These are phyloP conservation scores for Herpailurus yagouaroundi DNA, from an alignment of 2,113 vertebrate genomes.

Conservation along the genomic window DNA sequence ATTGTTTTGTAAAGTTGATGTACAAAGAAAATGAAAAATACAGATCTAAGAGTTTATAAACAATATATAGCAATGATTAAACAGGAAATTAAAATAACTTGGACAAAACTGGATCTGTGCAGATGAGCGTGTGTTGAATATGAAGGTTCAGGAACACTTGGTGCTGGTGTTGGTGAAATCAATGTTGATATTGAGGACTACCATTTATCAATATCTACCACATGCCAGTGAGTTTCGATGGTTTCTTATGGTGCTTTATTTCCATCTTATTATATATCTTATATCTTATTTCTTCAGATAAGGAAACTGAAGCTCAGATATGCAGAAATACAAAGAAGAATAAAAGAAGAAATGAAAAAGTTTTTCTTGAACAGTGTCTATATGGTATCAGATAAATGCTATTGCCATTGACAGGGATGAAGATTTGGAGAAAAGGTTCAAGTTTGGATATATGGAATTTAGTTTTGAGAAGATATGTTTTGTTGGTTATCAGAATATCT, in stretches of 20 bases:
- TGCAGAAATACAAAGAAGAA: background rate
- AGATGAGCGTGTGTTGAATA: background rate
- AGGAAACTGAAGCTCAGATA: background rate
- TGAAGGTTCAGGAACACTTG: background rate
- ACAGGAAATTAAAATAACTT: background rate
- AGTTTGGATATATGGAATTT: slow-evolving; percentile 43
- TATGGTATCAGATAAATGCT: background rate
- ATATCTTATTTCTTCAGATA: background rate
- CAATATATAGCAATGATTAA: background rate
- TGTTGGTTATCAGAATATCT: slow-evolving; percentile 66
- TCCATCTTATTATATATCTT: background rate
- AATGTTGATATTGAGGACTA: background rate
- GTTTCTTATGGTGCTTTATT: background rate
- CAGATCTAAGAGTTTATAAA: background rate
- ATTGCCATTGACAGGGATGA: background rate
- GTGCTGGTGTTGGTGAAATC: background rate
- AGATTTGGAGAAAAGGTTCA: slow-evolving; percentile 35
- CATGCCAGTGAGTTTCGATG: background rate
- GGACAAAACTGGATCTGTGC: background rate
- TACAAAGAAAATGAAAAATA: background rate
- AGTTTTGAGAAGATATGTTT: slow-evolving; percentile 39
- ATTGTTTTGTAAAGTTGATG: background rate
- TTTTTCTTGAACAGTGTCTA: background rate
- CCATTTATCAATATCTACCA: background rate
- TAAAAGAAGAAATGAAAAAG: background rate